phyloP scores from a whole-genome alignment of 1,140 invertebrate species.

The Acyrthosiphon pisum region DNA sequence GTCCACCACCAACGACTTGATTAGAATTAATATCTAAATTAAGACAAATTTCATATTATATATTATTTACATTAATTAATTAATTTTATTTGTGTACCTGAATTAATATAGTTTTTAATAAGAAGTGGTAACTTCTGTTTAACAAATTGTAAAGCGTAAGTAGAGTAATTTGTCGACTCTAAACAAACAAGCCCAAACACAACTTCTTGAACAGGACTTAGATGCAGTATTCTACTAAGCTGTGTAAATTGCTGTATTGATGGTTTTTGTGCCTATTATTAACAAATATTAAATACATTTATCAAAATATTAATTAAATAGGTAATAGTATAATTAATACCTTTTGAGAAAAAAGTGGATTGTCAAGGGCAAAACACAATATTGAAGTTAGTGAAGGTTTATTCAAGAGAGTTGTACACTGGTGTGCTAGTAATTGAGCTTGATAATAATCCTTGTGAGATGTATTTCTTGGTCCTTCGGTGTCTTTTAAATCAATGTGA shows the following conservation, averaged over 20 bases:
- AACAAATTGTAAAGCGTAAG: constrained; percentile 78
- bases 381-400: constrained; percentile 79
- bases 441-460: constrained; percentile 68
- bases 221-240: constrained; percentile 81
- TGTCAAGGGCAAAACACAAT: constrained; percentile 81
- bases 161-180: constrained; percentile 75
- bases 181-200: constrained; percentile 84
- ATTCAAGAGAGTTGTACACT: constrained; percentile 74
- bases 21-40: constrained; percentile 28
- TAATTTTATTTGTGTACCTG: constrained; percentile 64
- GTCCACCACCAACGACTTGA: constrained; percentile 73
- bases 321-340: constrained; percentile 63
- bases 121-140: constrained; percentile 83
- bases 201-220: constrained; percentile 87
- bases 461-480: constrained; percentile 65
- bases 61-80: background rate
- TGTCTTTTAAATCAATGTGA: constrained; percentile 70
- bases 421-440: constrained; percentile 77
- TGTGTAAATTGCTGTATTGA: constrained; percentile 79
- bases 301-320: background rate
- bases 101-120: constrained; percentile 82
- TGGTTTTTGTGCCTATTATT: constrained; percentile 75
- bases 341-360: constrained; percentile 70
- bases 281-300: constrained; percentile 60
- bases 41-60: background rate